phyloP scores from a whole-genome alignment of 1,140 invertebrate species.

The Caenorhabditis briggsae region DNA sequence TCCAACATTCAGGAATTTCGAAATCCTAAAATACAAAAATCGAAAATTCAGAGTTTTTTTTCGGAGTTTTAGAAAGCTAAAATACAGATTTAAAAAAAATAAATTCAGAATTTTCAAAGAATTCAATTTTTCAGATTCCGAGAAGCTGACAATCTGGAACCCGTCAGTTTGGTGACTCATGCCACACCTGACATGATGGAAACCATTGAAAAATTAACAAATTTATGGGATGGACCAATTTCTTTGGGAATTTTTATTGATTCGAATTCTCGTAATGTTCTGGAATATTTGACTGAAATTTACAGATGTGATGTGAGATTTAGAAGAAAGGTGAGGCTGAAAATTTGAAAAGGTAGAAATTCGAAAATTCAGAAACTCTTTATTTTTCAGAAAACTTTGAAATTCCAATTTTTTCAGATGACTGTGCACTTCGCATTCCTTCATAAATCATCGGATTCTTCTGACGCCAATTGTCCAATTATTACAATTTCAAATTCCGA shows the following conservation, averaged over 20 bases:
- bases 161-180: constrained; percentile 18
- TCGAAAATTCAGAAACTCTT: too few species aligned
- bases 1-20: too few species aligned
- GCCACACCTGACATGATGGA: constrained; percentile 15
- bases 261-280: constrained; percentile 7
- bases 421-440: constrained; percentile 19
- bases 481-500: neutral
- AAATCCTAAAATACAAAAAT: too few species aligned
- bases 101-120: too few species aligned
- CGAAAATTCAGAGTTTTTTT: too few species aligned
- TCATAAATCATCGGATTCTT: neutral
- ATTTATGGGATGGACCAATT: constrained; percentile 20
- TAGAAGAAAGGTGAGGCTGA: neutral
- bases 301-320: constrained; percentile 13
- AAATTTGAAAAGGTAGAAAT: too few species aligned
- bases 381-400: too few species aligned
- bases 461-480: neutral
- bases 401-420: constrained; percentile 22
- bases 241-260: constrained; percentile 28
- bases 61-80: too few species aligned
- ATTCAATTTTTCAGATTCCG: constrained; percentile 46
- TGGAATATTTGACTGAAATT: neutral
- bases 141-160: constrained; percentile 19
- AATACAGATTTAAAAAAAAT: too few species aligned
- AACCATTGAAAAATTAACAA: neutral